Evolutionary conservation across 2,888 invertebrate genomes (phyloP).

Genomic region (Andrena haemorrhoa): DNA sequence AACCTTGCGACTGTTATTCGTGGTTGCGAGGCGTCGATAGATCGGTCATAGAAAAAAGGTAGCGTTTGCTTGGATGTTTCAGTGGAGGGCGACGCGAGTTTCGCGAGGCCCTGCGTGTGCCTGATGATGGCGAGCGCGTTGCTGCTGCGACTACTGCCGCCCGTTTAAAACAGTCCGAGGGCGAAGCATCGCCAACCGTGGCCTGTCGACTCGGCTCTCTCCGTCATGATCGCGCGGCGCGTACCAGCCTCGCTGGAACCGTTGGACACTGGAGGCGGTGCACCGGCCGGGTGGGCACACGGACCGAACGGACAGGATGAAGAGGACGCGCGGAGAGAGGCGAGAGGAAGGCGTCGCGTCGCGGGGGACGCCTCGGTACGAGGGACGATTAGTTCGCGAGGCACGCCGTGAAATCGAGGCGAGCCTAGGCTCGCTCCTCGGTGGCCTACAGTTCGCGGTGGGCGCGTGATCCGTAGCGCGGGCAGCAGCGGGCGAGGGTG

Average conservation of each 20-base stretch:
- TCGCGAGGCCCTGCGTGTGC: constrained; percentile 71
- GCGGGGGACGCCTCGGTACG: constrained; percentile 60
- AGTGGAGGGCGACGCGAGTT: constrained; percentile 80
- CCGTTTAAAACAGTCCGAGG: constrained; percentile 67
- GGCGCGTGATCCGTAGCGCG: neutral
- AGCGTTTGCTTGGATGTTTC: constrained; percentile 69
- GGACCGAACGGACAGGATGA: neutral
- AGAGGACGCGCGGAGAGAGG: neutral
- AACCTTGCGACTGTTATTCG: neutral
- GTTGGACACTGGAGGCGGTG: neutral
- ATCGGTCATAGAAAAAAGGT: neutral
- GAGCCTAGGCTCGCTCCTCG: neutral
- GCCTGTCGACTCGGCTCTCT: constrained; percentile 2
- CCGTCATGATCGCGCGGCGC: neutral
- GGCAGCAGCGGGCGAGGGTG: neutral
- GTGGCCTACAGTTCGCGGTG: too few species aligned
- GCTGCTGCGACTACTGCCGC: constrained; percentile 69
- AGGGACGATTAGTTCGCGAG: constrained; percentile 78
- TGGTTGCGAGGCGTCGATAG: neutral
- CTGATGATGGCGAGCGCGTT: constrained; percentile 72
- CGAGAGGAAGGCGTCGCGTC: neutral
- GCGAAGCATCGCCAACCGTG: neutral
- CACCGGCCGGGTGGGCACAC: neutral
- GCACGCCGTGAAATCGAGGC: constrained; percentile 30
- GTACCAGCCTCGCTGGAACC: constrained; percentile 1